Conservation (phyloP, 2,797 vertebrate genomes). For the Poeciliopsis infans region DNA sequence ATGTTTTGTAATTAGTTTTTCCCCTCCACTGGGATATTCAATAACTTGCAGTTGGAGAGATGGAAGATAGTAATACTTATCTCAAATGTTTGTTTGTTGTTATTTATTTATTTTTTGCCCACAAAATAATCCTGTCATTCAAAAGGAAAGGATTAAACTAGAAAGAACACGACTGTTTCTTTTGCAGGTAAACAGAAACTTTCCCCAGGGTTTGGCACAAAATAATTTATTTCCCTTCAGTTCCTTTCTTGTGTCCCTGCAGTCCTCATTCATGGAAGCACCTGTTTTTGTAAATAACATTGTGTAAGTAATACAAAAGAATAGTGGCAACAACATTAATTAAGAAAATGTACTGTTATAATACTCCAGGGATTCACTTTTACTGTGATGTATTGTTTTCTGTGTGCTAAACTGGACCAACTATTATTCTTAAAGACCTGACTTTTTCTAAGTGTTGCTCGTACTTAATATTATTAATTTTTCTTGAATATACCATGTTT, state of each 20-base stretch:
- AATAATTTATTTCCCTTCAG: slow-evolving; percentile 55
- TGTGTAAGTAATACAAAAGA: slow-evolving; percentile 37
- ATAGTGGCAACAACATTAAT: slow-evolving; percentile 1
- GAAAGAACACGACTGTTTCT: slow-evolving; percentile 56
- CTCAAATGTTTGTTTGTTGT: slow-evolving; percentile 62
- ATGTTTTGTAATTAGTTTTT: slow-evolving; percentile 85
- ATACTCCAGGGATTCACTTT: slow-evolving; percentile 18
- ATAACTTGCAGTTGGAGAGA: slow-evolving; percentile 83
- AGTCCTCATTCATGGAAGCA: slow-evolving; percentile 30
- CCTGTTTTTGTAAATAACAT: slow-evolving; percentile 56
- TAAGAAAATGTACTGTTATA: background rate
- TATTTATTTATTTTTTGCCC: slow-evolving; percentile 37
- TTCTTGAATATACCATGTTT: background rate
- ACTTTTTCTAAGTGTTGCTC: slow-evolving; percentile 12
- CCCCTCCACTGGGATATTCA: slow-evolving; percentile 81
- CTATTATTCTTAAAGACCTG: slow-evolving; percentile 11
- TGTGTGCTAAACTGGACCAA: background rate
- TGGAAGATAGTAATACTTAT: slow-evolving; percentile 81
- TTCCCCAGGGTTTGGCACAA: slow-evolving; percentile 49
- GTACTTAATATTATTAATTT: background rate
- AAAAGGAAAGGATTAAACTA: slow-evolving; percentile 75
- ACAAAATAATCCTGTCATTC: slow-evolving; percentile 78
- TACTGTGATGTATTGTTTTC: slow-evolving; percentile 5
- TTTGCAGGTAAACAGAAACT: slow-evolving; percentile 63
- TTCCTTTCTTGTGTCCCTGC: slow-evolving; percentile 48